phyloP scores from a whole-genome alignment of 2,797 vertebrate genomes.

The Pangasius mekongensis region DNA sequence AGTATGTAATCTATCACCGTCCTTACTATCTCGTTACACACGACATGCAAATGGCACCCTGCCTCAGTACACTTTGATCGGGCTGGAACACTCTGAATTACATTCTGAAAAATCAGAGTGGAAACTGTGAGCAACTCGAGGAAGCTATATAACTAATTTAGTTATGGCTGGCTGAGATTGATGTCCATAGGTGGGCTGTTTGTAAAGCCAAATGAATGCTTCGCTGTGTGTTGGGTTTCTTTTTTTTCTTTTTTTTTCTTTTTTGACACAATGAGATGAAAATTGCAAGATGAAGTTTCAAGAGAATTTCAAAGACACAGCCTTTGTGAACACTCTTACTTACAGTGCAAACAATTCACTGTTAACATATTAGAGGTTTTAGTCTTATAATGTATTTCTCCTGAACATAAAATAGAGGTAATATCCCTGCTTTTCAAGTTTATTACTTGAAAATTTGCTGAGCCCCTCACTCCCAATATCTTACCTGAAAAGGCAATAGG shows the following conservation, averaged over 20 bases:
- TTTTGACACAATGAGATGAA: background rate
- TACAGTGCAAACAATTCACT: background rate
- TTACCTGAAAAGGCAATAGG: background rate
- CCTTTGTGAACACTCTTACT: background rate
- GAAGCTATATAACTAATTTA: background rate
- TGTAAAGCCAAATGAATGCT: background rate
- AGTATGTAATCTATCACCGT: background rate
- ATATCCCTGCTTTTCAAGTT: background rate
- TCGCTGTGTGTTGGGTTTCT: background rate
- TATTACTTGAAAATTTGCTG: background rate
- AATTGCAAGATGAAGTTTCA: background rate
- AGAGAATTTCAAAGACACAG: background rate
- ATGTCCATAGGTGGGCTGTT: background rate
- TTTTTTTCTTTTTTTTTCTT: background rate
- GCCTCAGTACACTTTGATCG: no score
- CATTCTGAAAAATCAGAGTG: background rate
- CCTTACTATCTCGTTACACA: background rate
- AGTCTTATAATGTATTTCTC: no score
- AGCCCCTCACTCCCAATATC: background rate
- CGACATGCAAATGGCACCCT: background rate
- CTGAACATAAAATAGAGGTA: background rate
- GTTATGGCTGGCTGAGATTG: background rate
- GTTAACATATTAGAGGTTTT: background rate
- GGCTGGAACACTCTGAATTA: background rate
- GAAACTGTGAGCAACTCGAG: background rate